These are phyloP conservation scores for Myiothlypis coronata DNA, from an alignment of 2,797 vertebrate species.

Conservation along the genomic window DNA sequence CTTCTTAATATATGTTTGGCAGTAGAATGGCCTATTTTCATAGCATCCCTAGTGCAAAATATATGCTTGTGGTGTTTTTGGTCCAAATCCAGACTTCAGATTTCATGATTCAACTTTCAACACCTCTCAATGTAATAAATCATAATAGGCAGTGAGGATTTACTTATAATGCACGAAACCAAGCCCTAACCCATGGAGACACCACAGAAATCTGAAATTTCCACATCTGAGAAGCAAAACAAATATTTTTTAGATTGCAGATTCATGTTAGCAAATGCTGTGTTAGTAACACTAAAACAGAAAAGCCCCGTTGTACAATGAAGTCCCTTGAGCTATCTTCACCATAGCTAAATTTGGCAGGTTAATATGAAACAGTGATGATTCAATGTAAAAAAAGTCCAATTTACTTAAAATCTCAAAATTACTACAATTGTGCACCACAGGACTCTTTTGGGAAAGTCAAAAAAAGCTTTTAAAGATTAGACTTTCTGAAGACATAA, in stretches of 20 bases:
- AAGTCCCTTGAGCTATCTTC: background rate
- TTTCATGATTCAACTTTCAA: constrained; percentile 57
- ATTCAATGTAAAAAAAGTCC: background rate
- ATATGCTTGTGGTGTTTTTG: constrained; percentile 51
- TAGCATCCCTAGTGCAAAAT: constrained; percentile 36
- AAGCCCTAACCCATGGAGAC: background rate
- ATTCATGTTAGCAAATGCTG: background rate
- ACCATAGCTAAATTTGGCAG: background rate
- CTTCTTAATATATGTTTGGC: constrained; percentile 23
- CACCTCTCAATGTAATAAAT: constrained; percentile 56
- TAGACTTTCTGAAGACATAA: background rate
- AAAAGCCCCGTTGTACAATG: background rate
- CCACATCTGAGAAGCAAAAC: constrained; percentile 6
- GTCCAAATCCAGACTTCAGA: constrained; percentile 33
- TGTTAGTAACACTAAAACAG: background rate
- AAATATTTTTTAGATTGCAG: constrained; percentile 9
- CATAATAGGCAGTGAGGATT: constrained; percentile 21
- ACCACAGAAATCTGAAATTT: constrained; percentile 5
- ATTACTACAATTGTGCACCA: background rate
- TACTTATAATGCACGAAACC: background rate
- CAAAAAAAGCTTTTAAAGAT: background rate
- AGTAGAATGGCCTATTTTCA: background rate
- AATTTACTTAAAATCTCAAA: background rate
- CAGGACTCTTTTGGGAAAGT: background rate
- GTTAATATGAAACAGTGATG: background rate